A percentile compares a stretch with the other conserved stretches of the same genome.
These are phyloP conservation scores for Achlya flavicornis DNA, from an alignment of 2,888 invertebrate genomes.

Conservation along the genomic window DNA sequence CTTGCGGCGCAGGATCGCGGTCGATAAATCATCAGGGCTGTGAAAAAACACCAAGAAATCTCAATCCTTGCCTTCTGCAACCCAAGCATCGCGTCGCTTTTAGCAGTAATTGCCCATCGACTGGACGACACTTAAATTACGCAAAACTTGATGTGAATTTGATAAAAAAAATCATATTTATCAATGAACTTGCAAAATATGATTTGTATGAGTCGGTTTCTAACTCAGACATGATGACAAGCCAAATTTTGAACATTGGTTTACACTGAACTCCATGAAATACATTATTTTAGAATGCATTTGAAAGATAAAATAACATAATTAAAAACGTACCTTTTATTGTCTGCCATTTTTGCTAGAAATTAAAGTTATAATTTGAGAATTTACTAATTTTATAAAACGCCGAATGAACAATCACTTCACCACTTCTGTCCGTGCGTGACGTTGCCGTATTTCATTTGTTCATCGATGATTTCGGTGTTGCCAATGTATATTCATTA, in stretches of 20 bases:
- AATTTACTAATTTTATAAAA: conserved; percentile 66
- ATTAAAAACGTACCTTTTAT: conserved; percentile 76
- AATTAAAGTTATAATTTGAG: conserved; percentile 63
- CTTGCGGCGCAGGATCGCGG: conserved; percentile 98
- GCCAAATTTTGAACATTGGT: conserved; percentile 74
- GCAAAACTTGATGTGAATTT: neutral
- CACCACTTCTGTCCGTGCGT: conserved; percentile 67
- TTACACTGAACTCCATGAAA: conserved; percentile 37
- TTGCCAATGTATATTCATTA: conserved; percentile 49
- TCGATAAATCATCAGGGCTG: conserved; percentile 95
- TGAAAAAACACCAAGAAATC: conserved; percentile 46
- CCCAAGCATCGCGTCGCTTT: neutral
- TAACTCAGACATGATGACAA: conserved; percentile 81
- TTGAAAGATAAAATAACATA: neutral
- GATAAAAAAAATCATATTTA: neutral
- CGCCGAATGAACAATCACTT: conserved; percentile 71
- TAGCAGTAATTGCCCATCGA: neutral
- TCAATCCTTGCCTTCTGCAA: conserved; percentile 21
- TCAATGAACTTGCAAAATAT: conserved; percentile 41
- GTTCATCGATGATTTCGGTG: conserved; percentile 64
- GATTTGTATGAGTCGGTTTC: conserved; percentile 39
- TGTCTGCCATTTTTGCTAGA: conserved; percentile 81
- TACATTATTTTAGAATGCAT: neutral
- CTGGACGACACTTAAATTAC: neutral
- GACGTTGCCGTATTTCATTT: conserved; percentile 85